Evolutionary conservation across 2,888 invertebrate genomes (phyloP).

Genomic region (Zygothrica quintamaculata): DNA sequence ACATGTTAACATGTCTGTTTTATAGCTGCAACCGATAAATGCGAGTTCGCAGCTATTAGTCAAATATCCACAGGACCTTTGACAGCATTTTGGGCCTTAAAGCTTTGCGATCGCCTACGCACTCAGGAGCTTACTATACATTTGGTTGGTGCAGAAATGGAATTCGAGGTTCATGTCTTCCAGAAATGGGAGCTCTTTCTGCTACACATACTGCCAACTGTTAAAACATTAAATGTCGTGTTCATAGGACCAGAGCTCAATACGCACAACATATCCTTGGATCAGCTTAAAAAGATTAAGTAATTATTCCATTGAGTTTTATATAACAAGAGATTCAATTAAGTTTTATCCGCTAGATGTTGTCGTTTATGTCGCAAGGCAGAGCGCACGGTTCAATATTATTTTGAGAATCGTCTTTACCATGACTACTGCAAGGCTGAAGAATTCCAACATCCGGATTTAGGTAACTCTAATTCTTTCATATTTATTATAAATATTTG

Average conservation of each 20-base stretch:
- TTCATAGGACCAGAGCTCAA: slow-evolving; percentile 89
- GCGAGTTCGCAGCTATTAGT: slow-evolving; percentile 87
- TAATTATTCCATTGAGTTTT: slow-evolving; percentile 60
- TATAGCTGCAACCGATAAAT: slow-evolving; percentile 85
- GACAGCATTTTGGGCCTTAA: slow-evolving; percentile 87
- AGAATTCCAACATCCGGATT: slow-evolving; percentile 86
- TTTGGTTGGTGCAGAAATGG: slow-evolving; percentile 87
- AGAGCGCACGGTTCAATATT: slow-evolving; percentile 86
- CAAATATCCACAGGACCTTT: slow-evolving; percentile 88
- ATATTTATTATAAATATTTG: background rate
- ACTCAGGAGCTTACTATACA: slow-evolving; percentile 79
- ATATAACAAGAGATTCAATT: background rate
- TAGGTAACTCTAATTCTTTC: slow-evolving; percentile 85
- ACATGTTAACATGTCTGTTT: background rate
- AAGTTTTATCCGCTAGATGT: slow-evolving; percentile 82
- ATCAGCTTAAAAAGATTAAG: slow-evolving; percentile 86
- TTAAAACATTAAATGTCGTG: slow-evolving; percentile 86
- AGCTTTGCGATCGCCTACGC: slow-evolving; percentile 78
- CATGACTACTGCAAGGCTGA: slow-evolving; percentile 84
- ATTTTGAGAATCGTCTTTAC: slow-evolving; percentile 85
- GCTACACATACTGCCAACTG: slow-evolving; percentile 87
- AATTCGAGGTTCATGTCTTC: slow-evolving; percentile 89
- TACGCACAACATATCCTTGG: slow-evolving; percentile 86
- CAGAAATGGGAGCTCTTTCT: slow-evolving; percentile 90
- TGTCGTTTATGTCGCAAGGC: slow-evolving; percentile 86